Evolutionary conservation across 1,140 invertebrate species (phyloP).

Genomic region (Pectinophora gossypiella): DNA sequence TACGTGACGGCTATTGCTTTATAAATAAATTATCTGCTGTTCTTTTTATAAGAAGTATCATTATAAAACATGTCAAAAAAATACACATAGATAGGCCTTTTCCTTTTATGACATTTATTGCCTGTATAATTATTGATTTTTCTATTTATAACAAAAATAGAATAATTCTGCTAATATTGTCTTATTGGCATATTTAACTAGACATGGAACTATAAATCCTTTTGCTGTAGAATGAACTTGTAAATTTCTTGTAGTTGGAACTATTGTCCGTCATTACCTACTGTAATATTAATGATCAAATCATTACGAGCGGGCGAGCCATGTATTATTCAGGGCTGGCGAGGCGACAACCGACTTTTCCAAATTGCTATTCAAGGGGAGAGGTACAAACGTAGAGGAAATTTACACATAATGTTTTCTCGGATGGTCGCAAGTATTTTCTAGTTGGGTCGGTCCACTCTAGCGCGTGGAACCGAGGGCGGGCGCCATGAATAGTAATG

Average conservation of each 20-base stretch:
- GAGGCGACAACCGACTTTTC: neutral
- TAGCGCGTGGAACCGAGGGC: slow-evolving; percentile 39
- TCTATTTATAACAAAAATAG: too few relatives aligned
- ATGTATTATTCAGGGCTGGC: slow-evolving; percentile 15
- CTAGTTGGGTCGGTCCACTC: slow-evolving; percentile 1
- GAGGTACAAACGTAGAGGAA: slow-evolving; percentile 12
- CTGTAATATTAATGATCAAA: slow-evolving; percentile 6
- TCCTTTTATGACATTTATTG: too few relatives aligned
- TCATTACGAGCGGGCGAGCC: neutral
- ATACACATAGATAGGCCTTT: too few relatives aligned
- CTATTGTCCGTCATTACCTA: slow-evolving; percentile 1
- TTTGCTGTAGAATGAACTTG: too few relatives aligned
- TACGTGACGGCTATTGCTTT: slow-evolving; percentile 45
- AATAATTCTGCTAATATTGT: too few relatives aligned
- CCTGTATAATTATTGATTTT: too few relatives aligned
- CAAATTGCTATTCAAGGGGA: slow-evolving; percentile 25
- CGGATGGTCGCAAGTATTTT: slow-evolving; percentile 15
- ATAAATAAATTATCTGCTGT: slow-evolving; percentile 25
- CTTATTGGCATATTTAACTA: too few relatives aligned
- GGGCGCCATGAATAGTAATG: slow-evolving; percentile 68
- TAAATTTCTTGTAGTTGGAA: too few relatives aligned
- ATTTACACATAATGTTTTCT: slow-evolving; percentile 27
- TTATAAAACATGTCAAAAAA: too few relatives aligned
- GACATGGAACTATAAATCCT: too few relatives aligned
- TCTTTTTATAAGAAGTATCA: too few relatives aligned